Base-by-base conservation (phyloP, 2,888 invertebrate genomes). In the Drosophila infuscata region DNA sequence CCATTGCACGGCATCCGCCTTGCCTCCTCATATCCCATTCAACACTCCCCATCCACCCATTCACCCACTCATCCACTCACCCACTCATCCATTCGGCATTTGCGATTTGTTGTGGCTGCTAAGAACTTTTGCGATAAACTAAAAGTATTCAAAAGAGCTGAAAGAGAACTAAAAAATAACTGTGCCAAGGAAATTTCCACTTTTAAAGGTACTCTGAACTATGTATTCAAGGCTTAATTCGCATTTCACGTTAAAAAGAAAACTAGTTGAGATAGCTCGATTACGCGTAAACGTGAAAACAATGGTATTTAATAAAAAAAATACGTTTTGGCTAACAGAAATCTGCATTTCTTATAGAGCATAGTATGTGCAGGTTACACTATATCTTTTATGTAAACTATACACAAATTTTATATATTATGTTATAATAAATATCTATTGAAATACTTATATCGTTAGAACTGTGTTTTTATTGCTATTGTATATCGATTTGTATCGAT, bases 31-130 rank as follows among this genome's bases (percentile, higher is more conserved):
- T 36, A 71, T 63, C 58, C 63, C 56, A 72, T 72, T 58, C 60
- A 41, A 32, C 57, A 32, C 43, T 15, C 33, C 41, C 51, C 46
- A 52, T 36, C 49, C 63, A n/a, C 29, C 53, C 64, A 43, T 41
- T 66, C 59, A 56, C 15, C 60, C 64, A 46, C 12, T 35, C 35
- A 12, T 0, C 46, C 36, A 68, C 67, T 62, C 35, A 62, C 48
- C 29, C 56, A 49, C 51, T 66, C 60, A 57, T 25, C 57, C 64
- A 46, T 62, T 69, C 69, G 74, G 53, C 70, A 70, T 52, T 72
- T 61, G 76, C 65, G 74, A 88, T 76, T 83, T 83, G 85, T 88
- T 83, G 83, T 80, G 75, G 77, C 83, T 81, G 75, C 70, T 46
- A 59, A 63, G 68, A 83, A 85, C 83, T 85, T 80, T 71, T 61